Conservation (phyloP, 2,113 vertebrate genomes). For the Amphilophus citrinellus region DNA sequence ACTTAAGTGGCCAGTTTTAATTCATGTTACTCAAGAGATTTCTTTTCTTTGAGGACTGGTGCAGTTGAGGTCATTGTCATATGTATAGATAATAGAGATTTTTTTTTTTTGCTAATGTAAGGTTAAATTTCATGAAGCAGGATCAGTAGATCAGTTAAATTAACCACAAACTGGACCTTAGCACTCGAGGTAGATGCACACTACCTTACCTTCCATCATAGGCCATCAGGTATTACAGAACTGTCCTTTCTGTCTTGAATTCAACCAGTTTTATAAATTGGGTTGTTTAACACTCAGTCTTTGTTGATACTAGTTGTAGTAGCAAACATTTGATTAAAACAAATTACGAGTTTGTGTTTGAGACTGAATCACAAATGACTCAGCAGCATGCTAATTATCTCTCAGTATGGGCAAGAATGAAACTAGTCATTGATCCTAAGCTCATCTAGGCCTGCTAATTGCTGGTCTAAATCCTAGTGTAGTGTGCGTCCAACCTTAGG, state of each 20-base stretch:
- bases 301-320: not conserved
- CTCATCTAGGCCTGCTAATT: conserved; percentile 14
- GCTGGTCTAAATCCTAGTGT: conserved; percentile 3
- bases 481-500: conserved; percentile 41
- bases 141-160: conserved; percentile 72
- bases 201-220: conserved; percentile 20
- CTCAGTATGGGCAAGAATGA: not conserved
- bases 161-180: conserved; percentile 49
- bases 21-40: conserved; percentile 16
- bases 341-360: not conserved
- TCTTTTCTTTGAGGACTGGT: conserved; percentile 27
- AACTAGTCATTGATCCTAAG: not conserved
- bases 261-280: not conserved
- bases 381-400: not conserved
- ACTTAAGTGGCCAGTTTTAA: conserved; percentile 61
- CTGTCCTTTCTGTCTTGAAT: not conserved
- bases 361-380: not conserved
- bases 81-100: not conserved
- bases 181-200: conserved; percentile 37
- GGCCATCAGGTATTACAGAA: not conserved
- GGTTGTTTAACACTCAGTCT: not conserved
- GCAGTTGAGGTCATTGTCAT: conserved; percentile 18
- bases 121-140: conserved; percentile 78
- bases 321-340: not conserved
- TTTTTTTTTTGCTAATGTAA: conserved; percentile 34